These are phyloP conservation scores for Vanessa cardui DNA, from an alignment of 2,888 invertebrate species.

Conservation along the genomic window DNA sequence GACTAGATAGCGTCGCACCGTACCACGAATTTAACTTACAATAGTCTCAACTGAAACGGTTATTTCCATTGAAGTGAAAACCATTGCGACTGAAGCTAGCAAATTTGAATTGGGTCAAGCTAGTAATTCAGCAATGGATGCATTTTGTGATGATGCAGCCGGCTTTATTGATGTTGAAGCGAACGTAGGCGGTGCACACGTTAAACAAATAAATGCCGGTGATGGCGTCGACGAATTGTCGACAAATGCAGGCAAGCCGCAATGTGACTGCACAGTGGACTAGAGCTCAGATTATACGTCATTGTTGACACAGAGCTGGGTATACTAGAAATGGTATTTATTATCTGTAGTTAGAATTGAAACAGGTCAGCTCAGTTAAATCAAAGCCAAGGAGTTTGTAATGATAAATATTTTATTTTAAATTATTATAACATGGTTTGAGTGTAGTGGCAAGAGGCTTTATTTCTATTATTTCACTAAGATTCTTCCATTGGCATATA, in stretches of 20 bases:
- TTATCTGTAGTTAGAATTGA: not conserved
- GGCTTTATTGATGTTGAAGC: conserved; percentile 28
- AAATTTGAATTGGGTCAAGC: conserved; percentile 16
- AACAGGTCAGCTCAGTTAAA: too few relatives aligned
- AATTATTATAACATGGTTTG: too few relatives aligned
- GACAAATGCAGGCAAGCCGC: conserved; percentile 40
- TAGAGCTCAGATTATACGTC: conserved; percentile 26
- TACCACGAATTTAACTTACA: conserved; percentile 28
- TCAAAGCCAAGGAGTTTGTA: too few relatives aligned
- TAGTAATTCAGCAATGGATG: conserved; percentile 30
- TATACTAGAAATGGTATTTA: conserved; percentile 10
- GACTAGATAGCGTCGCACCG: conserved; percentile 36
- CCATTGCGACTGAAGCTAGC: conserved; percentile 29
- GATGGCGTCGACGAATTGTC: conserved; percentile 38
- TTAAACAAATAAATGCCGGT: conserved; percentile 38
- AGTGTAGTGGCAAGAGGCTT: too few relatives aligned
- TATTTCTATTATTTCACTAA: too few relatives aligned
- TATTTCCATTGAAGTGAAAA: conserved; percentile 21
- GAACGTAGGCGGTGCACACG: conserved; percentile 34
- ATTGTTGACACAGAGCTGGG: conserved; percentile 15
- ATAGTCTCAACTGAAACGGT: conserved; percentile 23
- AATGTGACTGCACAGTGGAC: conserved; percentile 29
- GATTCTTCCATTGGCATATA: too few relatives aligned
- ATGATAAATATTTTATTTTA: too few relatives aligned
- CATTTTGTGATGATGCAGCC: conserved; percentile 21